Conservation (phyloP, 2,888 invertebrate species). For the Hyposoter didymator region DNA sequence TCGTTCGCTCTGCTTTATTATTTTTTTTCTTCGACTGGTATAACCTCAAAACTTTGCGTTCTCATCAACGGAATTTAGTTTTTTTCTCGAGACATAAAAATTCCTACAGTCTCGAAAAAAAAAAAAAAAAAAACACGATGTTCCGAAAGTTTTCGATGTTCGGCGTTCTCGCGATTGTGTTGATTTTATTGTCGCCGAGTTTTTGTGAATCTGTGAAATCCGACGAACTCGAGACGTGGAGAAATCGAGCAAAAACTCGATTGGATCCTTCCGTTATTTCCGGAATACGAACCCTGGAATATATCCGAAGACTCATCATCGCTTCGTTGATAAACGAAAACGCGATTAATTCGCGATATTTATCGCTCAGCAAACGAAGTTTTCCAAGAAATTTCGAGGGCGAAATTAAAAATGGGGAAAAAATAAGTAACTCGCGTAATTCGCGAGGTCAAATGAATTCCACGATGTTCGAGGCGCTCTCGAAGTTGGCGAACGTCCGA, state of each 20-base stretch:
- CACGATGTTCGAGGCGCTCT: slow-evolving; percentile 71
- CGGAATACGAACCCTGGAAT: slow-evolving; percentile 47
- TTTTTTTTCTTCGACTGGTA: slow-evolving; percentile 13
- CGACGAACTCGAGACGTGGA: background rate
- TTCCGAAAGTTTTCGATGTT: background rate
- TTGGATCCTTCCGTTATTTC: slow-evolving; percentile 32
- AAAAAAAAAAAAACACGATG: background rate
- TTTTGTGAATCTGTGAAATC: slow-evolving; percentile 5
- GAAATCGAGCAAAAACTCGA: background rate
- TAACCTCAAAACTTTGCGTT: background rate
- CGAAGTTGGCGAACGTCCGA: slow-evolving; percentile 75
- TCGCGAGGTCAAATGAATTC: slow-evolving; percentile 65
- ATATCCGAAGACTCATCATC: slow-evolving; percentile 32
- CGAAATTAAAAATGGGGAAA: background rate
- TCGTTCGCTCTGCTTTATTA: slow-evolving; percentile 60
- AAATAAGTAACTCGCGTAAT: background rate
- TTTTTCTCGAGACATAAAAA: no score
- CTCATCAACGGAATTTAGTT: no score
- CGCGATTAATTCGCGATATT: background rate
- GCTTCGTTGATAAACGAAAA: slow-evolving; percentile 2
- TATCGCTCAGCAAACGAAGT: slow-evolving; percentile 9
- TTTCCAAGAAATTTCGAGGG: background rate
- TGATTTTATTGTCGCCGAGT: background rate
- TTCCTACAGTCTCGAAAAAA: background rate
- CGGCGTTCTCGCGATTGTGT: background rate